A percentile compares a stretch with the other conserved stretches of the same genome.
Evolutionary conservation across 1,140 invertebrate genomes (phyloP).

Genomic region (Pentalonia nigronervosa): DNA sequence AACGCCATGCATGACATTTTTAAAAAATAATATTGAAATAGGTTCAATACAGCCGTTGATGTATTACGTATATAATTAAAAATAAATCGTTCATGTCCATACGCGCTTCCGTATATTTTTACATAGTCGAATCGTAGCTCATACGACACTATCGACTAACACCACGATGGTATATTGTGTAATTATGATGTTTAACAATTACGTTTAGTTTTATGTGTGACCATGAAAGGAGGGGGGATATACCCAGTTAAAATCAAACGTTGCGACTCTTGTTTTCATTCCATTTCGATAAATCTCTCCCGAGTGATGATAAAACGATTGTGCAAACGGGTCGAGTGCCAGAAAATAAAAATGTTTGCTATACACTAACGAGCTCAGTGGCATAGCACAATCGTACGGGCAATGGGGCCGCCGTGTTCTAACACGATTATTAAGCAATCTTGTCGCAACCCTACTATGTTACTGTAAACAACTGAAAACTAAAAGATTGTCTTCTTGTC

Average conservation of each 20-base stretch:
- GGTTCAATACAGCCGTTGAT: no score
- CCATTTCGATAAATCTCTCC: neutral
- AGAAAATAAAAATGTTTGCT: slow-evolving; percentile 4
- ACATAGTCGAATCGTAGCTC: neutral
- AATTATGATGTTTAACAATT: neutral
- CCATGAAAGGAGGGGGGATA: neutral
- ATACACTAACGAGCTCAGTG: neutral
- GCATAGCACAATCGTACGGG: no score
- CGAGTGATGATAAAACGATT: neutral
- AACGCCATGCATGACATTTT: neutral
- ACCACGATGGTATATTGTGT: neutral
- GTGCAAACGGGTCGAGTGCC: neutral
- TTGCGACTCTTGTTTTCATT: neutral
- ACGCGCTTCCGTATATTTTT: neutral
- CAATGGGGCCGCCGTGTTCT: neutral
- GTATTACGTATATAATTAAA: no score
- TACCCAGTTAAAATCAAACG: neutral
- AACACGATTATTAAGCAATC: slow-evolving; percentile 11
- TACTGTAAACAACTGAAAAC: neutral
- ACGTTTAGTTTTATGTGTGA: neutral
- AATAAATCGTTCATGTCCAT: neutral
- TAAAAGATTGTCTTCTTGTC: neutral
- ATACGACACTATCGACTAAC: neutral
- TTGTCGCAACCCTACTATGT: neutral
- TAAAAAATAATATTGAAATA: neutral